Evolutionary conservation across 2,113 vertebrate genomes (phyloP).

Genomic region (Nyctereutes procyonoides): DNA sequence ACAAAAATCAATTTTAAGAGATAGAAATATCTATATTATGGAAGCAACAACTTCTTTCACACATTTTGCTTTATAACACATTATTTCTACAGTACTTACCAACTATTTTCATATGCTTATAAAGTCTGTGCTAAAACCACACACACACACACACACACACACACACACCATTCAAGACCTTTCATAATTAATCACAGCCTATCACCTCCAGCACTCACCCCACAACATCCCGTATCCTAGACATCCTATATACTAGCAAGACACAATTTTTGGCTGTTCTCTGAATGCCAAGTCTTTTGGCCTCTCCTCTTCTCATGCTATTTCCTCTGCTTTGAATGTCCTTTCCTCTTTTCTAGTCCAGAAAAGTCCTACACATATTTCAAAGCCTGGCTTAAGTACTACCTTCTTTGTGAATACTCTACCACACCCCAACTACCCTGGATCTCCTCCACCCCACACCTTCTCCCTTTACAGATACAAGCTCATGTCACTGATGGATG

Average conservation of each 20-base stretch:
- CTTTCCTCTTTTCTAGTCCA: not conserved
- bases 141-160: not conserved
- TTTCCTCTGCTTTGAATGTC: not conserved
- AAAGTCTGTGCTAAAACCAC: not conserved
- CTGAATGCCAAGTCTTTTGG: not conserved
- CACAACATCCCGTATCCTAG: not conserved
- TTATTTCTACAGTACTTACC: not conserved
- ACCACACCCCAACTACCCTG: not conserved
- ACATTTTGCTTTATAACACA: not conserved
- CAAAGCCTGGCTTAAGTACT: not conserved
- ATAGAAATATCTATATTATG: not conserved
- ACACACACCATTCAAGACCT: not conserved
- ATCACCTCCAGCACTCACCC: not conserved
- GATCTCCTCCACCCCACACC: not conserved
- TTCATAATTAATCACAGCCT: not conserved
- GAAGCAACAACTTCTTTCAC: slow-evolving; percentile 16
- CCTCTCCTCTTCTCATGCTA: not conserved
- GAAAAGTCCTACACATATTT: not conserved
- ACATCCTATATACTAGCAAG: not conserved
- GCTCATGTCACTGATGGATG: not conserved
- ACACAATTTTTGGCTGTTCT: not conserved
- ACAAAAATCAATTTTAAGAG: slow-evolving; percentile 40
- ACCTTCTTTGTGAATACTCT: not conserved
- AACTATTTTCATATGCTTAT: not conserved
- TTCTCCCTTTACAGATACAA: not conserved